Conservation (phyloP, 2,797 vertebrate genomes). For the Leptodactylus fallax region DNA sequence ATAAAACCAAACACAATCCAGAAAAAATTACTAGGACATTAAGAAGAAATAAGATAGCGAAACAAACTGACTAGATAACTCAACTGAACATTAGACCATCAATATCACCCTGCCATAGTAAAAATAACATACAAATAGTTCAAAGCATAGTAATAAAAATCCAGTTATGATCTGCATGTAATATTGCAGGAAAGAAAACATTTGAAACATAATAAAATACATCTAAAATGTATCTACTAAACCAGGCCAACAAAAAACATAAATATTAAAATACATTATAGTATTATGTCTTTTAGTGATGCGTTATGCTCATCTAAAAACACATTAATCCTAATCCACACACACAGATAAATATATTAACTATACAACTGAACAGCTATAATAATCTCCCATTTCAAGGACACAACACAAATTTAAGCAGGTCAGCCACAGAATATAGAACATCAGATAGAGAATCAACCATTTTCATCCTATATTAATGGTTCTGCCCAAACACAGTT, state of each 20-base stretch:
- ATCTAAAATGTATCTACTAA: not conserved
- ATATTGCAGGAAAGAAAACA: not conserved
- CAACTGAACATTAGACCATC: not conserved
- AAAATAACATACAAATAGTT: not conserved
- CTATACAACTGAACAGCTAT: conserved; percentile 23
- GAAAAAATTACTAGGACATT: not conserved
- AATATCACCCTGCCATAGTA: not conserved
- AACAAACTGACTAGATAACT: not conserved
- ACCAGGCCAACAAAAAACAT: not conserved
- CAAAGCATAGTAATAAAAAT: not conserved
- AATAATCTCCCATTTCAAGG: conserved; percentile 35
- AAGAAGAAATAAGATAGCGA: not conserved
- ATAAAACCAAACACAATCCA: not conserved
- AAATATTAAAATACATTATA: not conserved
- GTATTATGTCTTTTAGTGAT: not conserved
- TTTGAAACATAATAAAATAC: not conserved
- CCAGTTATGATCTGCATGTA: not conserved
- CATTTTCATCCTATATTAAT: not conserved
- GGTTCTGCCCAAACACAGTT: not conserved
- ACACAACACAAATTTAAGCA: conserved; percentile 16
- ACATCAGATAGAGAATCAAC: not conserved
- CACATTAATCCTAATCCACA: conserved; percentile 25
- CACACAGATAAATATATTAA: conserved; percentile 21
- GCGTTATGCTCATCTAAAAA: not conserved
- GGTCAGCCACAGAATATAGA: not conserved